Evolutionary conservation across 2,113 vertebrate species (phyloP), one percentile per base, ranked within the genome.

Genomic region (Thomomys bottae): DNA sequence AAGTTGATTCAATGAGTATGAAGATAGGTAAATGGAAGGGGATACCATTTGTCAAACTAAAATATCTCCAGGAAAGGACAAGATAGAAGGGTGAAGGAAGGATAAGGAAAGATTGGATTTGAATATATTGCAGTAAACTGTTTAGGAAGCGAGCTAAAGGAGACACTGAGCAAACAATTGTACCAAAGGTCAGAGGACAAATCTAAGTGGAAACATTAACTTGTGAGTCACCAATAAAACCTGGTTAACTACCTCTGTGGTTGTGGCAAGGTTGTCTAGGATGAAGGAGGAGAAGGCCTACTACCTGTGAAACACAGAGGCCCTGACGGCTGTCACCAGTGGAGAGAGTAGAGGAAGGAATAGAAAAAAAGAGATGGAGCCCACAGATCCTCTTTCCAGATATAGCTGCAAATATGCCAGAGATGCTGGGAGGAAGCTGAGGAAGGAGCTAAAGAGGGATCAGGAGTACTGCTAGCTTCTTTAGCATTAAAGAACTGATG

Each of bases 271-370:
- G 57, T 1, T 57, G 40, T 79, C 34, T 61, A 14, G 30, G 64
- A 81, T 4, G 28, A 67, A 57, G n/a, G 49, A 49, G 67, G n/a
- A 88, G 64, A 59, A 61, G 24, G 23, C 34, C 78, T n/a, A 8
- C 9, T 17, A 8, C 28, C 68, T 0, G 0, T 17, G 14, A 4
- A 30, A 40, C 7, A 8, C 0, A 1, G 73, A 54, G 30, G 30
- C 28, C 59, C 28, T 5, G 2, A 42, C 8, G 18, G 42, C 8
- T 61, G 30, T 42, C 8, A 18, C 45, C 10, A 8, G 54, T 21
- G 9, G 45, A 61, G n/a, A 54, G 6, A 21, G 5, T 11, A 0
- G 30, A 85, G 36, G 67, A 36, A 24, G 18, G 17, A 36, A 77
- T 2, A 6, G 24, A 67, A 23, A 40, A 63, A 24, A 57, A n/a